Conservation (phyloP, 1,140 invertebrate species). For the Coelopa frigida region DNA sequence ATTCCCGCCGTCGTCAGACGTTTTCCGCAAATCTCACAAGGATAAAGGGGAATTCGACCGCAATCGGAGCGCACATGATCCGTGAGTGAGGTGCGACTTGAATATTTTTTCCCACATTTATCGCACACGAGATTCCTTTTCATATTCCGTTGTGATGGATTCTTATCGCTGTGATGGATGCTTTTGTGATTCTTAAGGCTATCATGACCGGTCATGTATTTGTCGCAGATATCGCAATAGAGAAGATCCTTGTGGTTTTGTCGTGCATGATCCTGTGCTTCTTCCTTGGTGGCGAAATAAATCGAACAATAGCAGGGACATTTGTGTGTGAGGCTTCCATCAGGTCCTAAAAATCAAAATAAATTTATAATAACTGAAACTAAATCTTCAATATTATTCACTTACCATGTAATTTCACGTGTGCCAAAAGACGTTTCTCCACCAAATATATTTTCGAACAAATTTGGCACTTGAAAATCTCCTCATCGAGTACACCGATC, state of each 20-base stretch:
- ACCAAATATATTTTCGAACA: slow-evolving; percentile 39
- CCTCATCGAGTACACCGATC: slow-evolving; percentile 26
- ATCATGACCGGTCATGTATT: slow-evolving; percentile 42
- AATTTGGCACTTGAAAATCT: slow-evolving; percentile 38
- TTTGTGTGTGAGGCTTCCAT: slow-evolving; percentile 36
- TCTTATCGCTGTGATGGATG: slow-evolving; percentile 24
- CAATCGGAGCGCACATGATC: slow-evolving; percentile 44
- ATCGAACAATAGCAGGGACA: slow-evolving; percentile 44
- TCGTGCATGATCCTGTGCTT: slow-evolving; percentile 37
- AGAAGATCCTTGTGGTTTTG: slow-evolving; percentile 38
- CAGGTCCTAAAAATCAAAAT: slow-evolving; percentile 12
- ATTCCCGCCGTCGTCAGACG: slow-evolving; percentile 43
- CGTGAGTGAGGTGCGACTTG: slow-evolving; percentile 37
- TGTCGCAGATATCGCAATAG: slow-evolving; percentile 44
- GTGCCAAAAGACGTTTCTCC: slow-evolving; percentile 35
- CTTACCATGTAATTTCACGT: slow-evolving; percentile 33
- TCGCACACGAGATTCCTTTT: slow-evolving; percentile 43
- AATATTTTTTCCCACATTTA: slow-evolving; percentile 45
- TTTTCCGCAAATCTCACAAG: slow-evolving; percentile 42
- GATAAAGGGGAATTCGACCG: slow-evolving; percentile 34
- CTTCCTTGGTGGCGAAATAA: slow-evolving; percentile 41
- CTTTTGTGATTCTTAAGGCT: slow-evolving; percentile 38
- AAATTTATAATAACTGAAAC: background rate
- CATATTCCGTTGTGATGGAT: slow-evolving; percentile 19
- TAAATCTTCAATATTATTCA: background rate